A percentile compares a stretch with the other conserved stretches of the same genome.
Evolutionary conservation across 2,113 vertebrate genomes (phyloP).

Genomic region (Peromyscus maniculatus): DNA sequence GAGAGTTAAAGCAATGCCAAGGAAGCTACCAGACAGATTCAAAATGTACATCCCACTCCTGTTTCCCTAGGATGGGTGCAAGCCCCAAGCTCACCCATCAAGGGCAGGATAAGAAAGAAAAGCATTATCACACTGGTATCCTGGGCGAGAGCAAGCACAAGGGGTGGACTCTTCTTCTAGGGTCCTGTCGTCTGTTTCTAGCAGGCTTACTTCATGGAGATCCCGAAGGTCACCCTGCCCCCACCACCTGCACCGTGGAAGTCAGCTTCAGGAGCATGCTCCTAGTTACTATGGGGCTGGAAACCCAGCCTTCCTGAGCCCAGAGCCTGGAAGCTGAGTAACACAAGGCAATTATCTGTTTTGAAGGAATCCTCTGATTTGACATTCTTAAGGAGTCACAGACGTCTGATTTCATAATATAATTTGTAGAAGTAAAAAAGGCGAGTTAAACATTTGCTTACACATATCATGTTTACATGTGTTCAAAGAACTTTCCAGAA

Average conservation of each 20-base stretch:
- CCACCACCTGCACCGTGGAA: slow-evolving; percentile 77
- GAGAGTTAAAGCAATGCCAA: slow-evolving; percentile 71
- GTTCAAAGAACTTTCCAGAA: slow-evolving; percentile 90
- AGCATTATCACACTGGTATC: slow-evolving; percentile 51
- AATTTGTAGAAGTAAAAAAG: slow-evolving; percentile 90
- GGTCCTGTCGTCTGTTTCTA: background rate
- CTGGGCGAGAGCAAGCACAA: slow-evolving; percentile 23
- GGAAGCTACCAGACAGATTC: slow-evolving; percentile 83
- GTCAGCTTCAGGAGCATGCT: slow-evolving; percentile 78
- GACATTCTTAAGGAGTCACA: slow-evolving; percentile 90
- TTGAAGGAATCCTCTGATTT: slow-evolving; percentile 89
- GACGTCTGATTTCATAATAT: slow-evolving; percentile 89
- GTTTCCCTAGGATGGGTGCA: slow-evolving; percentile 71
- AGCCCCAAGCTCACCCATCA: slow-evolving; percentile 67
- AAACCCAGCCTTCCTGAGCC: slow-evolving; percentile 86
- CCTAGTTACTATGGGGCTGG: slow-evolving; percentile 82
- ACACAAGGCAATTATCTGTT: slow-evolving; percentile 88
- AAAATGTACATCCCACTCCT: slow-evolving; percentile 65
- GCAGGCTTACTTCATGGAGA: accelerated
- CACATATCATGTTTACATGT: slow-evolving; percentile 88
- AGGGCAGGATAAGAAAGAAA: slow-evolving; percentile 68
- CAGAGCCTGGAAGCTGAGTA: slow-evolving; percentile 84
- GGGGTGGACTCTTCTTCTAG: slow-evolving; percentile 37
- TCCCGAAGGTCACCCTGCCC: background rate
- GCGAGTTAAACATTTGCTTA: slow-evolving; percentile 90